Base-by-base conservation (phyloP, 2,888 invertebrate genomes). In the Carterocephalus palaemon region DNA sequence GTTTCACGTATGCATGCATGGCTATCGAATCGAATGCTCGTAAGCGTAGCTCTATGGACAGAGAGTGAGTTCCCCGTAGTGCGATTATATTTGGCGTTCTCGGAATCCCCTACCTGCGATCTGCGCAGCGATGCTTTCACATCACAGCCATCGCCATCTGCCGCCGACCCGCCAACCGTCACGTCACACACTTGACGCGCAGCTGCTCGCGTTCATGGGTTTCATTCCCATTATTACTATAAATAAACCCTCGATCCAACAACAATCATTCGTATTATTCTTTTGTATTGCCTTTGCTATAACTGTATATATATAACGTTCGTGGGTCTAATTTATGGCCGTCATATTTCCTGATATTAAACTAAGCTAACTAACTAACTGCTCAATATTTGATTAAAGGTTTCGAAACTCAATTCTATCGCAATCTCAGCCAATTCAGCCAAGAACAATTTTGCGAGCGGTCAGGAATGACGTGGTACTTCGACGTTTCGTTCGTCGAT, bases 61-160 rank as follows among this genome's bases (percentile, higher is more conserved):
- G 72, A 77, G 76, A 76, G 74, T 70, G 71, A 73, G 67, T 85
- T 84, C 79, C 70, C 59, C 70, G 81, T 79, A 82, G 59, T 62
- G 68, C 74, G 77, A 83, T 82, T 85, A 83, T 82, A 84, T 84
- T 86, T 76, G 83, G 77, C 71, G 71, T 86, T 84, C 85, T 78
- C 59, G 62, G 84, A 85, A 85, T 67, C 73, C 70, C 75, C 67
- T 84, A 84, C 85, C 84, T 83, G 82, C 74, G 69, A 60, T 60
- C 57, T 19, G 3, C 19, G 19, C 6, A 6, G 67, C 67, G 73
- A 49, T 46, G 61, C 61, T 61, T 60, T 60, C 60, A 59, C 85
- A 79, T 78, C 78, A 72, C 75, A 70, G 67, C 68, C 81, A 82
- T 82, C 82, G 67, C 68, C 81, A 82, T 82, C 82, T 83, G 80